Evolutionary conservation across 2,797 vertebrate species (phyloP), one percentile per base, ranked within the genome.

Genomic region (Microhierax caerulescens): DNA sequence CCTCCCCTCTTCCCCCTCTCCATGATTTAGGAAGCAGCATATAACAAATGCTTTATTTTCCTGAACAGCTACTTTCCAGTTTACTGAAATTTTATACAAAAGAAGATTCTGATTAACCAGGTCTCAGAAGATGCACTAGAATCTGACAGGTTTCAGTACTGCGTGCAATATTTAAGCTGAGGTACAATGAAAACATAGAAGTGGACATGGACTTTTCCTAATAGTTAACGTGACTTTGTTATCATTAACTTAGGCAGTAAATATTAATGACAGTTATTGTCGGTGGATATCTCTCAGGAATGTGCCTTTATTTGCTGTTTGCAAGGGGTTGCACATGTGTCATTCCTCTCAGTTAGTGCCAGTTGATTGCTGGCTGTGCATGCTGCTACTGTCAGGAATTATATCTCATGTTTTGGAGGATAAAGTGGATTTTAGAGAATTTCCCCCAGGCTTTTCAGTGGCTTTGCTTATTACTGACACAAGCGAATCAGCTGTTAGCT

Each of bases 331-430:
- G 63, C 65, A 63, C 45, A 3, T 3, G 21, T 1, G 1, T 2
- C 2, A 25, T 43, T 73, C 63, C 47, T 83, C 54, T 67, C 65
- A 36, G 65, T 39, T 51, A 32, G 20, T 34, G 21, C 34, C 54
- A 59, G 61, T 10, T 43, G 21, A 75, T 61, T 11, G 11, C 41
- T 1, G 3, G 45, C 37, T 53, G 45, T 25, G 41, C 15, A 0
- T 11, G 41, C 22, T 63, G 78, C 84, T 51, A 24, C 51, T 86
- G 30, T 61, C 83, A 65, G 61, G 59, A 94, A 72, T 92, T 84
- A 32, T 28, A 61, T 36, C 47, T 65, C 57, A 32, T 0, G 2
- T n/a, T 72, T 45, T 68, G 82, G 59, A 28, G 84, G 68, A 88
- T 56, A 70, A 72, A 51, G 39, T 1, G 2, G 10, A 24, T 22